These are phyloP conservation scores for Paralichthys olivaceus DNA, from an alignment of 2,113 vertebrate species.

Conservation along the genomic window DNA sequence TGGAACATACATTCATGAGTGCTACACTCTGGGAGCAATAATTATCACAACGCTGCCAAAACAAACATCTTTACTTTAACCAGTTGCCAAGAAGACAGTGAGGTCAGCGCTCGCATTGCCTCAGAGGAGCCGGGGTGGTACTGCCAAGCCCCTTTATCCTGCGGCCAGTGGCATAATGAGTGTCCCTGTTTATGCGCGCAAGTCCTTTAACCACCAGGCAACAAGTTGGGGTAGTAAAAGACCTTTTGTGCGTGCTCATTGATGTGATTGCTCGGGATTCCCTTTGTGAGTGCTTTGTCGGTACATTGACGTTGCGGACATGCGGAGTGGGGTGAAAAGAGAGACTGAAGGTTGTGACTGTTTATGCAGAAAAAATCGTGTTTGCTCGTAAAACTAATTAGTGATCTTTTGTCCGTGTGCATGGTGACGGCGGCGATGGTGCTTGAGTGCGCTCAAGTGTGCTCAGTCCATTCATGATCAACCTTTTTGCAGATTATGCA, in stretches of 20 bases:
- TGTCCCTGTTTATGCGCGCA: constrained; percentile 15
- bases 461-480: constrained; percentile 46
- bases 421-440: constrained; percentile 4
- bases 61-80: constrained; percentile 47
- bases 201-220: constrained; percentile 14
- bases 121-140: constrained; percentile 12
- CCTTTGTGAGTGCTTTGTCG: constrained; percentile 10
- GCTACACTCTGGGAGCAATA: constrained; percentile 42
- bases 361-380: constrained; percentile 49
- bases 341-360: constrained; percentile 43
- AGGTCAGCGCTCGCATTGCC: constrained; percentile 47
- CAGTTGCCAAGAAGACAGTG: constrained; percentile 48
- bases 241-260: constrained; percentile 48
- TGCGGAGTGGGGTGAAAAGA: not conserved
- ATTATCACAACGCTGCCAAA: constrained; percentile 52
- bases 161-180: constrained; percentile 27
- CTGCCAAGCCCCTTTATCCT: constrained; percentile 29
- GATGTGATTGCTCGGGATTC: constrained; percentile 15
- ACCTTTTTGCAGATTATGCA: constrained; percentile 51
- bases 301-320: constrained; percentile 4
- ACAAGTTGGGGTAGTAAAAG: constrained; percentile 1
- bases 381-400: constrained; percentile 62
- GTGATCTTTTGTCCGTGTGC: constrained; percentile 47
- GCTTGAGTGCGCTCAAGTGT: constrained; percentile 49
- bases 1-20: constrained; percentile 25